These are phyloP conservation scores for Ariolimax columbianus DNA, from an alignment of 2,888 invertebrate species.

Conservation along the genomic window DNA sequence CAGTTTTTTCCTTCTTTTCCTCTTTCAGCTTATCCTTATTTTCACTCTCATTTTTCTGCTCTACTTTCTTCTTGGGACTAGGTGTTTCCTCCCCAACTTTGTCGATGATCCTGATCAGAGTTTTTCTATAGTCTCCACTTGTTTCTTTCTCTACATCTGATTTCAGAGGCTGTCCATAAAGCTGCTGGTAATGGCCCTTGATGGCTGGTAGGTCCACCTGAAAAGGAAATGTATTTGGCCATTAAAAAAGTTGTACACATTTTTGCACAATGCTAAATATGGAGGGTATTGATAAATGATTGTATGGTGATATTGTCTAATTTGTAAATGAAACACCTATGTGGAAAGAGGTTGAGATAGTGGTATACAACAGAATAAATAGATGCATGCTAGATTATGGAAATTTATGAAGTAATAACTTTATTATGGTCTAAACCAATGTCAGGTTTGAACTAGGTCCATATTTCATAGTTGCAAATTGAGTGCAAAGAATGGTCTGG, in stretches of 20 bases:
- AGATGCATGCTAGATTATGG: no score
- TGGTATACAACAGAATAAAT: no score
- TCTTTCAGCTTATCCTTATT: conserved; percentile 48
- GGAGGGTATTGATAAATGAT: no score
- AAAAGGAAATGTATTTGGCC: conserved; percentile 43
- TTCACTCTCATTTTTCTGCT: conserved; percentile 44
- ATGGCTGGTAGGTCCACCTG: conserved; percentile 79
- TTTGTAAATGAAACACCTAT: no score
- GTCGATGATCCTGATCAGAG: conserved; percentile 71
- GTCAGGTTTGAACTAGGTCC: no score
- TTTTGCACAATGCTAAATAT: neutral
- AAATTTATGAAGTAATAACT: no score
- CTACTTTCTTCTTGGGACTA: conserved; percentile 6
- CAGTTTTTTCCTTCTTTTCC: neutral
- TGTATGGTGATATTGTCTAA: no score
- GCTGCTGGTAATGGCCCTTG: conserved; percentile 75
- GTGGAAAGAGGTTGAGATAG: no score
- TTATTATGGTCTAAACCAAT: no score
- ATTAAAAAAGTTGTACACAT: neutral
- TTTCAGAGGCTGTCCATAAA: conserved; percentile 74
- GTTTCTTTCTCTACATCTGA: conserved; percentile 75
- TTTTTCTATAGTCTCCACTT: conserved; percentile 76
- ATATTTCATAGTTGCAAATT: no score
- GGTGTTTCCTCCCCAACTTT: conserved; percentile 53
- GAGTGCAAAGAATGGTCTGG: no score